Evolutionary conservation across 2,888 invertebrate genomes (phyloP), one percentile per base, ranked within the genome.

Genomic region (Branchellion lobata): DNA sequence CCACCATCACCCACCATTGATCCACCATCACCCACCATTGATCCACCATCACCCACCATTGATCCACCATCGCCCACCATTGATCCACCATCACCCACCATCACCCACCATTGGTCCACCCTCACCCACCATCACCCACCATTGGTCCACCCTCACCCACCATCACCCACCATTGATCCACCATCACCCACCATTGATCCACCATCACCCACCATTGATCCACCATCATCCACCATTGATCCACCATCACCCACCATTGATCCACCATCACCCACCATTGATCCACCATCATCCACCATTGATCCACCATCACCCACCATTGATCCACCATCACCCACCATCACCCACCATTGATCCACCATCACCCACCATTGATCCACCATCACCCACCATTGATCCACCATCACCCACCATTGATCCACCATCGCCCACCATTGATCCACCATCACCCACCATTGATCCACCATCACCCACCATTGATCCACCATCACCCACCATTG

Each of bases 401-500:
- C 65, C 5, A 8, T 14, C 65, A 65, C 65, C 8, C 65, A 29
- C n/a, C n/a, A n/a, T n/a, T n/a, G n/a, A n/a, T n/a, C n/a, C 8
- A 8, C 8, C 65, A 65, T n/a, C 8, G 11, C 8, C 65, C 5
- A 8, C 5, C 65, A 29, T n/a, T 14, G 11, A 65, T n/a, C 8
- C 65, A 65, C 65, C 8, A 8, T 8, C 65, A 65, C 65, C 8
- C 65, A 65, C 65, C n/a, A n/a, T n/a, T n/a, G n/a, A n/a, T n/a
- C n/a, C n/a, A n/a, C n/a, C n/a, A n/a, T n/a, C n/a, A n/a, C n/a
- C n/a, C n/a, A n/a, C n/a, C n/a, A n/a, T n/a, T n/a, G n/a, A n/a
- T n/a, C n/a, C n/a, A n/a, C n/a, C n/a, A n/a, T n/a, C n/a, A n/a
- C n/a, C n/a, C n/a, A n/a, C n/a, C n/a, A n/a, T n/a, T n/a, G n/a